Percentiles rank a stretch among this genome's conserved stretches.
phyloP scores from a whole-genome alignment of 53 echinoderm and acorn worm genomes.

The Actinopyga echinites region DNA sequence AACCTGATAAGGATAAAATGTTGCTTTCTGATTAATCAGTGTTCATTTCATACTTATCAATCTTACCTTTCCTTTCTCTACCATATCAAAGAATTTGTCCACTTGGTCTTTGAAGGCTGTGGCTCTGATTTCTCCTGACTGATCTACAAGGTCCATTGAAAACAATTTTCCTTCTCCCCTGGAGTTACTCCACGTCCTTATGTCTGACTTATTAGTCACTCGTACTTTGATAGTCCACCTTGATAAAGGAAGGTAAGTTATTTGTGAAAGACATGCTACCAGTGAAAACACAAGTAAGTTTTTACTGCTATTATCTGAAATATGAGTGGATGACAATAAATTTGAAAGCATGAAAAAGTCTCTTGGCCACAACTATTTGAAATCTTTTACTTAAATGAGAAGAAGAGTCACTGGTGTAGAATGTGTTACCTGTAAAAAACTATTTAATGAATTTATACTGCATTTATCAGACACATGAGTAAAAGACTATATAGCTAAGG shows the following conservation, averaged over 20 bases:
- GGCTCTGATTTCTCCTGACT: conserved; percentile 89
- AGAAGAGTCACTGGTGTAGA: no score
- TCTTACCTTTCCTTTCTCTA: conserved; percentile 87
- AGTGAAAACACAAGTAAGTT: no score
- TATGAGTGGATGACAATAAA: no score
- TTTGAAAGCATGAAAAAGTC: no score
- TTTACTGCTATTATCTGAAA: no score
- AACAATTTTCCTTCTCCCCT: conserved; percentile 90
- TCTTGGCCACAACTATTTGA: no score
- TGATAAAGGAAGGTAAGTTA: not conserved
- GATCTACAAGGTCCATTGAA: conserved; percentile 89
- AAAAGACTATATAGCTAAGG: no score
- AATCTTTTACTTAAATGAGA: no score
- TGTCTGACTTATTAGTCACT: conserved; percentile 73
- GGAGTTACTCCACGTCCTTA: conserved; percentile 90
- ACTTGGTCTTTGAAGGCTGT: conserved; percentile 92
- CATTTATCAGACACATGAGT: no score
- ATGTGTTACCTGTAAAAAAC: no score
- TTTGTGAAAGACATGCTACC: no score
- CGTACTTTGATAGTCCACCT: conserved; percentile 98
- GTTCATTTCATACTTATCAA: not conserved
- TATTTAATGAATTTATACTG: no score
- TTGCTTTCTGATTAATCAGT: not conserved
- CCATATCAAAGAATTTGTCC: conserved; percentile 80
- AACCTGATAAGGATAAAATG: not conserved